Base-by-base conservation (phyloP, 2,888 invertebrate genomes). In the Pollenia labialis region DNA sequence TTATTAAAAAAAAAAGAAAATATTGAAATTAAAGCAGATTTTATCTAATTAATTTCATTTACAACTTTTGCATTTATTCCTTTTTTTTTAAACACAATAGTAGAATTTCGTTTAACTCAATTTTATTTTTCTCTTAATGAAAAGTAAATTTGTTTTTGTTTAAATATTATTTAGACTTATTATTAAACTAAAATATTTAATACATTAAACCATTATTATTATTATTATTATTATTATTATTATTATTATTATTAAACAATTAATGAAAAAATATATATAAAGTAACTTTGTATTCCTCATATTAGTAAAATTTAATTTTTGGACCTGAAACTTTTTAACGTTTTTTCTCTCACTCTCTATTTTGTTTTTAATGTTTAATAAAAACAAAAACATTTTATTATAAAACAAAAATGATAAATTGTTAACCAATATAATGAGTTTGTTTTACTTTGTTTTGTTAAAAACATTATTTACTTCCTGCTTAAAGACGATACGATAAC, bases 241-340 rank as follows among this genome's bases (percentile, higher is more conserved):
- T 42, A 62, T 50, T 62, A 62, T 32, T 42, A 32, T 12, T 10
- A 60, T 23, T 75, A 75, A 56, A 69, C 42, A 72, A 72, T 58
- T 66, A 52, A 64, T 32, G 52, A 42, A 60, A 23, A 72, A 48
- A 58, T 32, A 81, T 32, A 90, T 90, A 82, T 84, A 90, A 91
- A 90, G 91, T 88, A 91, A 91, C 92, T 90, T 91, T 90, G 90
- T 85, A 91, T 91, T 91, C 91, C 91, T 91, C 91, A 88, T 90
- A 90, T 91, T 91, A 91, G 92, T 90, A 89, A 91, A 91, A 92
- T 92, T 91, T 91, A 88, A 90, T 92, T 91, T 91, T 91, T 92
- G 92, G 91, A 92, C 91, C 91, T 91, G 92, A 91, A 81, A 71
- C 66, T 74, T 71, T 80, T 80, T 60, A 75, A 62, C 60, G 50